Conservation (phyloP, 2,113 vertebrate species). For the Aptenodytes patagonicus region DNA sequence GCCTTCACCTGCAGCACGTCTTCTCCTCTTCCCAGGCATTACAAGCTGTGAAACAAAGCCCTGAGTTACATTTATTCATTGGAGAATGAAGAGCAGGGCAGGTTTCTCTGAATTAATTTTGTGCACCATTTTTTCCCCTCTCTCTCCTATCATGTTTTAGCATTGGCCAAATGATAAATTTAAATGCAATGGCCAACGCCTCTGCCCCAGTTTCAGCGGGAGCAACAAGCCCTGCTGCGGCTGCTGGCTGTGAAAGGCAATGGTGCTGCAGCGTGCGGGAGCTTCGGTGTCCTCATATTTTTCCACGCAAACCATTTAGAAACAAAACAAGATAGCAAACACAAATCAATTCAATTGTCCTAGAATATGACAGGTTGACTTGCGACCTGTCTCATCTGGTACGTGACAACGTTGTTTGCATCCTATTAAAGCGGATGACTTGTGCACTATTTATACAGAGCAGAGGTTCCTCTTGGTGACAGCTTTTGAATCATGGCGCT, state of each 20-base stretch:
- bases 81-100: neutral
- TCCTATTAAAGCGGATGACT: neutral
- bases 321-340: conserved; percentile 6
- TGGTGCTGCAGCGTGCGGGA: neutral
- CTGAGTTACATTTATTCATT: no score
- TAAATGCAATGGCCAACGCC: rapidly evolving
- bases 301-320: neutral
- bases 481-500: conserved; percentile 13
- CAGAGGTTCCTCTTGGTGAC: neutral
- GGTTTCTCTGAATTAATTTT: no score
- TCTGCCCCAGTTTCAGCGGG: neutral
- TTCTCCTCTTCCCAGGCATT: neutral
- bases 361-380: neutral
- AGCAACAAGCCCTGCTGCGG: neutral
- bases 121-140: neutral
- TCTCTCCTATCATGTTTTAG: neutral
- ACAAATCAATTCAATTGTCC: conserved; percentile 28
- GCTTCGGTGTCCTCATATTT: neutral
- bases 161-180: neutral
- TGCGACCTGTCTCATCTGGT: neutral
- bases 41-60: neutral
- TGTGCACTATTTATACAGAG: neutral
- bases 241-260: neutral
- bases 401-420: conserved; percentile 8
- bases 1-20: neutral